phyloP scores from a whole-genome alignment of 37 sponge, comb jelly and placozoan genomes.

The Ianthella basta region DNA sequence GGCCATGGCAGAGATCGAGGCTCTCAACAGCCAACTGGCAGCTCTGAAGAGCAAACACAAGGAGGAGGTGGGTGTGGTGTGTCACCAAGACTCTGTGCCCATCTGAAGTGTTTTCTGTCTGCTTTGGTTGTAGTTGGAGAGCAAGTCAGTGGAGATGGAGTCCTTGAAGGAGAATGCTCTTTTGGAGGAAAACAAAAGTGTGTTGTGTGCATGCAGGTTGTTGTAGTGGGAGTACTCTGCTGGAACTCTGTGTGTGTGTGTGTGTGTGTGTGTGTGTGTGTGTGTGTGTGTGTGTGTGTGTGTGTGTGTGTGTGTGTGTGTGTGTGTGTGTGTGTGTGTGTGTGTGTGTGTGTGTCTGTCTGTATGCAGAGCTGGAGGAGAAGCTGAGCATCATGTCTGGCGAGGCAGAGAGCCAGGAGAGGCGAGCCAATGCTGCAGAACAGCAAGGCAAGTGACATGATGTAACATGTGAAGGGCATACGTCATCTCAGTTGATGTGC shows the following conservation, averaged over 20 bases:
- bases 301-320: too few relatives aligned
- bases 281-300: too few relatives aligned
- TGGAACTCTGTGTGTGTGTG: too few relatives aligned
- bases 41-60: constrained; percentile 25
- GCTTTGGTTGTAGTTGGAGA: not conserved
- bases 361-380: constrained; percentile 67
- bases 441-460: constrained; percentile 39
- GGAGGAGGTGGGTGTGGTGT: constrained; percentile 5
- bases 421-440: constrained; percentile 49
- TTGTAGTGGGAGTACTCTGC: too few relatives aligned
- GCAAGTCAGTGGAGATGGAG: constrained; percentile 23
- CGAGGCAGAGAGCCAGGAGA: constrained; percentile 48
- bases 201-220: not conserved
- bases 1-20: constrained; percentile 46
- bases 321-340: too few relatives aligned
- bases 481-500: not conserved
- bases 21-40: constrained; percentile 33
- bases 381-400: constrained; percentile 55
- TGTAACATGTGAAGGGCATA: not conserved
- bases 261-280: too few relatives aligned
- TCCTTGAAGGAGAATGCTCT: constrained; percentile 41
- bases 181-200: constrained; percentile 48
- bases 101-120: too few relatives aligned
- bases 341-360: not conserved
- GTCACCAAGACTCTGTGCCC: too few relatives aligned